Percentiles rank a stretch among this genome's conserved stretches.
These are phyloP conservation scores for Macrotis lagotis DNA, from an alignment of 2,113 vertebrate genomes.

Conservation along the genomic window DNA sequence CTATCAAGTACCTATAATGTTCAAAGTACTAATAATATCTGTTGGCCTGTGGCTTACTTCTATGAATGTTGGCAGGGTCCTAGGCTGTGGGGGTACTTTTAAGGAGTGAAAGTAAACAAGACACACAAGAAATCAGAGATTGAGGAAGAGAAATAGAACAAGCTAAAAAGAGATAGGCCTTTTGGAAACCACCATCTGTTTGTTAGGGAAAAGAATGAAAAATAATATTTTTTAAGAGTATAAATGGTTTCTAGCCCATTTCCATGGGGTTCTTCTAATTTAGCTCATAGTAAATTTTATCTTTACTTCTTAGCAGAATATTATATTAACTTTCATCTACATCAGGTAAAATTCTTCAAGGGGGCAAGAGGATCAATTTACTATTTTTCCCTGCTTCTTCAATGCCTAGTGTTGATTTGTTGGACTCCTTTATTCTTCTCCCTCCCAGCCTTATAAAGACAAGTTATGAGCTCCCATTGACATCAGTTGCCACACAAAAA, in stretches of 20 bases:
- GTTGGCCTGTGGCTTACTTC: background rate
- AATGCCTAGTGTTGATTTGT: background rate
- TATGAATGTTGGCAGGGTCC: background rate
- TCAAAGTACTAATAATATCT: conserved; percentile 42
- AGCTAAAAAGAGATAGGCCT: background rate
- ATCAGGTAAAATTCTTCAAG: background rate
- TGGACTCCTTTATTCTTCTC: background rate
- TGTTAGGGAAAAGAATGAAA: conserved; percentile 13
- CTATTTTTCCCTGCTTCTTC: background rate
- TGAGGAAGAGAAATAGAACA: conserved; percentile 28
- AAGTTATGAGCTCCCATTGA: background rate
- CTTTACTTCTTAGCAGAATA: background rate
- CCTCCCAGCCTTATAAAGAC: background rate
- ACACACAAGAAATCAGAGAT: background rate
- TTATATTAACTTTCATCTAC: background rate
- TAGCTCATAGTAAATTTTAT: background rate
- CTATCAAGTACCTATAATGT: conserved; percentile 7
- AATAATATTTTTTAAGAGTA: background rate
- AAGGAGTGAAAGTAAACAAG: conserved; percentile 57
- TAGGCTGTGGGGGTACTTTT: background rate
- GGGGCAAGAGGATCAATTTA: accelerated
- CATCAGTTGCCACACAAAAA: background rate
- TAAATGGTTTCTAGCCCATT: background rate
- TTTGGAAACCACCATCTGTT: conserved; percentile 19
- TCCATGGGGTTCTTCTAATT: background rate